phyloP scores from a whole-genome alignment of 2,797 vertebrate genomes.

The Enteromius unitaeniatus region DNA sequence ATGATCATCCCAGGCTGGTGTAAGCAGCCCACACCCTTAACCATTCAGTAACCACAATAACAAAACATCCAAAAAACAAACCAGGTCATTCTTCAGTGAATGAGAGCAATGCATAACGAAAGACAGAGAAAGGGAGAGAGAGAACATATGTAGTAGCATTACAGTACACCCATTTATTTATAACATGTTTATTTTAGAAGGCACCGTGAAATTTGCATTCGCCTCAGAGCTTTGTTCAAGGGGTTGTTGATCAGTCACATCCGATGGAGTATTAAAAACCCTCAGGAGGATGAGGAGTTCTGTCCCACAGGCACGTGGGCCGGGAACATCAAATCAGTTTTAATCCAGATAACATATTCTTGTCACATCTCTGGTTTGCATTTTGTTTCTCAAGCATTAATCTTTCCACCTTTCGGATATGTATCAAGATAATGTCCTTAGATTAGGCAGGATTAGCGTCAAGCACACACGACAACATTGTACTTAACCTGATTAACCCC shows the following conservation, averaged over 20 bases:
- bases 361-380: slow-evolving; percentile 35
- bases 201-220: not conserved
- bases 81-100: not conserved
- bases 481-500: slow-evolving; percentile 56
- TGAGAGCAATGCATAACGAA: not conserved
- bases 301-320: not conserved
- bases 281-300: slow-evolving; percentile 19
- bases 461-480: slow-evolving; percentile 54
- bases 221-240: slow-evolving; percentile 16
- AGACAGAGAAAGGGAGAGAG: not conserved
- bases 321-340: slow-evolving; percentile 16
- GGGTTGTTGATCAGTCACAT: slow-evolving; percentile 30
- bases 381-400: slow-evolving; percentile 36
- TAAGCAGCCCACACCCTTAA: slow-evolving; percentile 1
- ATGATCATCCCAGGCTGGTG: not conserved
- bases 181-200: slow-evolving; percentile 33
- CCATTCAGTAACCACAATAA: not conserved
- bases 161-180: not conserved
- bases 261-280: slow-evolving; percentile 16
- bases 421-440: slow-evolving; percentile 39
- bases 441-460: slow-evolving; percentile 54
- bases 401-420: slow-evolving; percentile 35
- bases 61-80: not conserved
- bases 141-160: not conserved
- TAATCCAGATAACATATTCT: slow-evolving; percentile 48